Evolutionary conservation across 2,888 invertebrate genomes (phyloP).

Genomic region (Ochropacha duplaris): DNA sequence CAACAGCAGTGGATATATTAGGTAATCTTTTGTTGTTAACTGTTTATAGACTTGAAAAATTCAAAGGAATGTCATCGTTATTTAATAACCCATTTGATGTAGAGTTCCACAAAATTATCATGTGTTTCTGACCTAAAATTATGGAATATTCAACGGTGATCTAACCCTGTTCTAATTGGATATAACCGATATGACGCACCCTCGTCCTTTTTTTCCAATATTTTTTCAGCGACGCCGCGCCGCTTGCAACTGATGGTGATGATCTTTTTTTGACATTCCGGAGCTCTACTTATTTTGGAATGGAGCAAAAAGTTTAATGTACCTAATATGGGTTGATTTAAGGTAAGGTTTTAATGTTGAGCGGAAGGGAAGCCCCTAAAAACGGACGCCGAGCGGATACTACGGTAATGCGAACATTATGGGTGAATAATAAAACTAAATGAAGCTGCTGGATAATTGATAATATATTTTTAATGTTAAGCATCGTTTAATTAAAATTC

Average conservation of each 20-base stretch:
- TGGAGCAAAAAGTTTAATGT: conserved; percentile 25
- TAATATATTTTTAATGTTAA: conserved; percentile 7
- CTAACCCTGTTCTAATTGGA: no score
- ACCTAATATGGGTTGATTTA: conserved; percentile 28
- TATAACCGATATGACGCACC: conserved; percentile 17
- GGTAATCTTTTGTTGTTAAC: no score
- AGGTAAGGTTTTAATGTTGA: conserved; percentile 16
- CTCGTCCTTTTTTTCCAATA: conserved; percentile 20
- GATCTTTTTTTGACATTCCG: conserved; percentile 35
- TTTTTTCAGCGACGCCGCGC: conserved; percentile 19
- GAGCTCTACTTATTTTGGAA: conserved; percentile 35
- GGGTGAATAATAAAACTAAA: conserved; percentile 9
- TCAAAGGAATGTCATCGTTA: no score
- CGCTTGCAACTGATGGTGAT: conserved; percentile 25
- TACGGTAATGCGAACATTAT: conserved; percentile 25
- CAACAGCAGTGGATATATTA: no score
- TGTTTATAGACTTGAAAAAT: no score
- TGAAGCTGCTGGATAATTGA: conserved; percentile 4
- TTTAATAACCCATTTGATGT: no score
- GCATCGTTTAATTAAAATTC: conserved; percentile 5
- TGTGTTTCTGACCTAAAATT: background rate
- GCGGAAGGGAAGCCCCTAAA: conserved; percentile 30
- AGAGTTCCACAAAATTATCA: no score
- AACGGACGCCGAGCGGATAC: conserved; percentile 31
- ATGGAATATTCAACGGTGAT: background rate